Evolutionary conservation across 2,113 vertebrate species (phyloP), one percentile per base, ranked within the genome.

Genomic region (Caloenas nicobarica): DNA sequence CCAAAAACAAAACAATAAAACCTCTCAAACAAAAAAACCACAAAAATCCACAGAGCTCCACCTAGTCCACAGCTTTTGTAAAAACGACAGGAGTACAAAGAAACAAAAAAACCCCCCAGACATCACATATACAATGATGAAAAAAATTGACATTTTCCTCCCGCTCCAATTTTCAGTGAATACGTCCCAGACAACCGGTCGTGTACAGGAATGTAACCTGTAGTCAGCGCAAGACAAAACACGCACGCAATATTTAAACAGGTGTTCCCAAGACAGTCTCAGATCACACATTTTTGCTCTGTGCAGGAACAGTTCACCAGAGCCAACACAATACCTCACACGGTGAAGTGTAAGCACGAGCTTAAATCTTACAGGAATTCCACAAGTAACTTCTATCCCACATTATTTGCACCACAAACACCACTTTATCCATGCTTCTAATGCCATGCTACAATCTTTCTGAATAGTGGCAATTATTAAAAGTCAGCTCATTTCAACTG

Each of bases 21-120:
- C 23, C 40, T 11, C 40, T 24, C 13, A 44, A 17, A 22, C 15
- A 73, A 42, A 53, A 34, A 28, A 21, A 15, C 14, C 6, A 13
- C 6, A 13, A 16, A 46, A 16, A 23, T 15, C 33, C 74, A 58
- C 53, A 60, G 66, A 65, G 71, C 53, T 91, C 72, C 66, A 64
- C 85, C 34, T 7, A 28, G 57, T 56, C 65, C 90, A 61, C 85
- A 81, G 88, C 21, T 91, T 91, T 68, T 89, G 53, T 57, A 66
- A 91, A 72, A 94, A 23, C 38, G 40, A 51, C 2, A 74, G 5
- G 38, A 89, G 13, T 53, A 86, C 54, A 70, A 69, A 79, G 57
- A 64, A 48, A 80, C 42, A 18, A 21, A 91, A 38, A 53, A 33
- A 9, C 18, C 58, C n/a, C 18, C 65, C 69, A 74, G 69, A 64